Evolutionary conservation across 2,888 invertebrate species (phyloP), one percentile per base, ranked within the genome.

Genomic region (Blastobasis adustella): DNA sequence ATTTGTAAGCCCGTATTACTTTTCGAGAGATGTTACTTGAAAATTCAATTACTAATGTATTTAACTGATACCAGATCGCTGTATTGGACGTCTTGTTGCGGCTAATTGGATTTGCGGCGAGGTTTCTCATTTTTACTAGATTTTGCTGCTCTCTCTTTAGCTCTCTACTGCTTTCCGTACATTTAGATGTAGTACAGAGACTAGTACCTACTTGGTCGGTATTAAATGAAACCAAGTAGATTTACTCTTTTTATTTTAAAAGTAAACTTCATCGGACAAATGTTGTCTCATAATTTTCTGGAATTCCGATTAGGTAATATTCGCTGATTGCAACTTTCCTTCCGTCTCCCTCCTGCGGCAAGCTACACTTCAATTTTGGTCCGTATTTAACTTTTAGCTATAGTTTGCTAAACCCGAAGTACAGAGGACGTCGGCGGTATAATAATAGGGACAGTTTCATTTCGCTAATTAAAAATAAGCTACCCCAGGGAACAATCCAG

Each of bases 391-490:
- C 82, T 79, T 79, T 77, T 77, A 77, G 77, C 75, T 75, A 63
- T 70, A 68, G 67, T 23, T 23, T 3, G 23, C 61, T 62, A 57
- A 55, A 61, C 49, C 61, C 63, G 66, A 23, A 71, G 66, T 71
- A 23, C 1, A 23, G 68, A 72, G 69, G 69, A 64, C 77, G 72
- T 68, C 67, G 70, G 71, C 63, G 64, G 72, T 40, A 79, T 75
- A 76, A 78, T 80, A 83, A 82, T 79, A 77, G 79, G 76, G 78
- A 84, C 83, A 83, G 77, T 83, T 83, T 81, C 82, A 83, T 85
- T 83, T 81, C 69, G 78, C 78, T 86, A 84, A 85, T 85, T 85
- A 85, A 84, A 84, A 85, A 81, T 76, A 78, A 81, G 73, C 78
- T 71, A 73, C 76, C 76, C 75, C 58, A 56, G 75, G 73, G 75